These are phyloP conservation scores for Girardinichthys multiradiatus DNA, from an alignment of 2,113 vertebrate genomes.

Conservation along the genomic window DNA sequence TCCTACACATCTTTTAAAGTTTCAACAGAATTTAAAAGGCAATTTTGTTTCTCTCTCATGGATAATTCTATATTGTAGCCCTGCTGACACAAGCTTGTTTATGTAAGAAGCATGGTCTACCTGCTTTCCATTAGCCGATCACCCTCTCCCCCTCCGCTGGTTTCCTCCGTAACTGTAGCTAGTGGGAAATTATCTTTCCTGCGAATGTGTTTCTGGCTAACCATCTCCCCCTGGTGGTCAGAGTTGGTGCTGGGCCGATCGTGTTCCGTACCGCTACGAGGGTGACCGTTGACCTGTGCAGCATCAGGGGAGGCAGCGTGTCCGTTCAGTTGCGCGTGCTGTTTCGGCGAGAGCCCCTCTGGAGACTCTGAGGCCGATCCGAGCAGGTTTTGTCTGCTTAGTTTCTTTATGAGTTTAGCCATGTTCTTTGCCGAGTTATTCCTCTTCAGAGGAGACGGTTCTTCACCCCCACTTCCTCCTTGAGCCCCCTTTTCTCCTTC, in stretches of 20 bases:
- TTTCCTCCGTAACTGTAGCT: slow-evolving; percentile 90
- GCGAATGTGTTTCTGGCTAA: slow-evolving; percentile 79
- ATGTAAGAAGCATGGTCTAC: slow-evolving; percentile 2
- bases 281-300: slow-evolving; percentile 11
- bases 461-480: slow-evolving; percentile 40
- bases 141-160: slow-evolving; percentile 38
- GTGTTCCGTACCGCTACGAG: slow-evolving; percentile 14
- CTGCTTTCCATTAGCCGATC: slow-evolving; percentile 27
- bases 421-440: slow-evolving; percentile 77
- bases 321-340: slow-evolving; percentile 15
- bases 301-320: slow-evolving; percentile 5
- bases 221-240: slow-evolving; percentile 64
- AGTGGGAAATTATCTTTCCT: slow-evolving; percentile 86
- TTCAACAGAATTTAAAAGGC: neutral
- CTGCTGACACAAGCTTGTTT: neutral
- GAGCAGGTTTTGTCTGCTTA: slow-evolving; percentile 86
- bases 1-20: neutral
- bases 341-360: neutral
- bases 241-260: slow-evolving; percentile 58
- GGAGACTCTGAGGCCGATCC: slow-evolving; percentile 27
- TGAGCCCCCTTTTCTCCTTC: slow-evolving; percentile 18
- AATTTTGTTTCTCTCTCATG: neutral
- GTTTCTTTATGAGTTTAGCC: slow-evolving; percentile 89
- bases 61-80: neutral
- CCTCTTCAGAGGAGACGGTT: slow-evolving; percentile 76